phyloP scores from a whole-genome alignment of 1,140 invertebrate genomes.

The Dreissena polymorpha region DNA sequence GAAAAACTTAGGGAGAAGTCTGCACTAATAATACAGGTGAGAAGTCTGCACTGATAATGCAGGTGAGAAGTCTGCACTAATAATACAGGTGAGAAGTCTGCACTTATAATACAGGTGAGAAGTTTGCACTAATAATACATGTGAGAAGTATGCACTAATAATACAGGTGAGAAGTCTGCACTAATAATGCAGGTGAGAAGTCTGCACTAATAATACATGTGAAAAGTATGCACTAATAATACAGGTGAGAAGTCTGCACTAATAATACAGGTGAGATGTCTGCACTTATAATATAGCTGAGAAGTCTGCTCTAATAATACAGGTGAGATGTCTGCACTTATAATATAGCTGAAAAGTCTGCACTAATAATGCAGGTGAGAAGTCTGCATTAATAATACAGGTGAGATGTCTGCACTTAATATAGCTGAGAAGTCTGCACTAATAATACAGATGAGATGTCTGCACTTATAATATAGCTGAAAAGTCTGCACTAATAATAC shows the following conservation, averaged over 20 bases:
- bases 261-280: conserved; percentile 74
- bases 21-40: conserved; percentile 73
- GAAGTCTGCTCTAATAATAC: conserved; percentile 67
- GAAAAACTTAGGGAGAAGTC: conserved; percentile 77
- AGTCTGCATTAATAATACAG: conserved; percentile 71
- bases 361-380: conserved; percentile 73
- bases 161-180: conserved; percentile 74
- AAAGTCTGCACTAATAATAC: conserved; percentile 67
- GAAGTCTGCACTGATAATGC: conserved; percentile 67
- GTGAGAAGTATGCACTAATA: conserved; percentile 65
- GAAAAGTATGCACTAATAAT: too few species aligned
- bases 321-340: too few species aligned
- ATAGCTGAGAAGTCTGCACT: conserved; percentile 67
- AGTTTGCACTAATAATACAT: neutral
- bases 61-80: conserved; percentile 72
- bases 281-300: too few species aligned
- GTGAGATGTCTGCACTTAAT: too few species aligned
- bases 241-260: conserved; percentile 67
- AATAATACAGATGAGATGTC: conserved; percentile 74
- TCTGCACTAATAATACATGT: conserved; percentile 73
- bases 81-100: conserved; percentile 74
- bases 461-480: too few species aligned
- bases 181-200: conserved; percentile 73
- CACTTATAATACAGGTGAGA: conserved; percentile 72
- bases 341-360: conserved; percentile 68